Base-by-base conservation (phyloP, 2,888 invertebrate species). In the Ptychoptera contaminata region DNA sequence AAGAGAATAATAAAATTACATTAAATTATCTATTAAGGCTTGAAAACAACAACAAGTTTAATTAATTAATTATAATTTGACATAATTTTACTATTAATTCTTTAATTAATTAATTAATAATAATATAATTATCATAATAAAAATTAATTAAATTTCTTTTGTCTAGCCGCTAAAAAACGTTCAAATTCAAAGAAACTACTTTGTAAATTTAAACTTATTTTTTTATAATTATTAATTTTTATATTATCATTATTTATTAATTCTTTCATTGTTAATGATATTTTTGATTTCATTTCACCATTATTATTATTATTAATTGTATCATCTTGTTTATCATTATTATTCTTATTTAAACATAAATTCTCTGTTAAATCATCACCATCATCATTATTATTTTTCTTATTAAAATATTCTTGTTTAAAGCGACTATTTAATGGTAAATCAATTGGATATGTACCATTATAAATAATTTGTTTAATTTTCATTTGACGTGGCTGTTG, bases 361-460 rank as follows among this genome's bases (percentile, higher is more conserved):
- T 53, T 53, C 5, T 55, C 56, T 38, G 57, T 54, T 38, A 54
- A 57, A 47, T 55, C 55, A 38, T 56, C 53, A 5, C 36, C 32
- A 9, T 45, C 45, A 12, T 46, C 44, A 30, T 47, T 40, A 9
- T 43, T 42, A 37, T 43, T 34, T 16, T 47, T 45, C 8, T 49
- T 36, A 29, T 48, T 37, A n/a, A 35, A 14, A 6, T 23, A 31
- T 16, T 16, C 29, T 29, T 32, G 23, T 15, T 37, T 35, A 35
- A 48, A 49, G 11, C 50, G 46, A 46, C 49, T 55, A 31, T 63
- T 60, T 10, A 63, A 48, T 29, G 86, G 86, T 56, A 74, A 73
- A 60, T 87, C 87, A 51, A 90, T 88, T 5, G 88, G 87, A 69
- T 75, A 90, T 3, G 88, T 90, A 43, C 87, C 87, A 54, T 85